Percentiles rank a stretch among this genome's conserved stretches.
These are phyloP conservation scores for Rhodophaea formosa DNA, from an alignment of 2,888 invertebrate species.

Conservation along the genomic window DNA sequence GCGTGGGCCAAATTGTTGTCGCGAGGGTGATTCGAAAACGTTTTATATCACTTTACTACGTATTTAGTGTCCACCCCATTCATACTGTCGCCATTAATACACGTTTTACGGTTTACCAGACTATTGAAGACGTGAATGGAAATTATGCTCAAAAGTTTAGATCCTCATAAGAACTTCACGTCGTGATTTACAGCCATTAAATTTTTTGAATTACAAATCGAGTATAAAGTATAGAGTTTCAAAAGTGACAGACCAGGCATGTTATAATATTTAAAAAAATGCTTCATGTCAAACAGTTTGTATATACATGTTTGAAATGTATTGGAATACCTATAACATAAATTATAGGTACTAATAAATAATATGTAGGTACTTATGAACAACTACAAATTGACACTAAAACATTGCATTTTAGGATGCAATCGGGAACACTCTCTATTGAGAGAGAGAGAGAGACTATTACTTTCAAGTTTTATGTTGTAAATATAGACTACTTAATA, in stretches of 20 bases:
- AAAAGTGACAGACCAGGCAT: background rate
- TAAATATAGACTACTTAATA: too few relatives aligned
- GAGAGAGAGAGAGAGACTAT: too few relatives aligned
- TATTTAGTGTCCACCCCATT: constrained; percentile 59
- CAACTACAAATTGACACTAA: too few relatives aligned
- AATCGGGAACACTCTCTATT: too few relatives aligned
- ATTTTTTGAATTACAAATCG: constrained; percentile 47
- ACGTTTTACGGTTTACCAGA: constrained; percentile 57
- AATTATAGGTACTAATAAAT: too few relatives aligned
- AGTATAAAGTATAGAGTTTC: constrained; percentile 11
- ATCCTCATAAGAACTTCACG: constrained; percentile 42
- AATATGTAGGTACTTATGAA: too few relatives aligned
- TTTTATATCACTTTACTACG: constrained; percentile 73
- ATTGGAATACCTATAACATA: too few relatives aligned
- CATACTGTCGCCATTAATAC: constrained; percentile 52
- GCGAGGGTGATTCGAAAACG: constrained; percentile 64
- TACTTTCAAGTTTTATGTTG: too few relatives aligned
- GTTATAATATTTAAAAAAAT: background rate
- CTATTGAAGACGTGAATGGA: constrained; percentile 43
- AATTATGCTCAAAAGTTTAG: constrained; percentile 38
- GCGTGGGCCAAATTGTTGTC: constrained; percentile 60
- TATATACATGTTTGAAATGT: too few relatives aligned
- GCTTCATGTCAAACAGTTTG: too few relatives aligned
- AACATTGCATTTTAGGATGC: too few relatives aligned
- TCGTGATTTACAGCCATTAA: constrained; percentile 49